Conservation (phyloP, 2,888 invertebrate species). For the Hylaea fasciaria region DNA sequence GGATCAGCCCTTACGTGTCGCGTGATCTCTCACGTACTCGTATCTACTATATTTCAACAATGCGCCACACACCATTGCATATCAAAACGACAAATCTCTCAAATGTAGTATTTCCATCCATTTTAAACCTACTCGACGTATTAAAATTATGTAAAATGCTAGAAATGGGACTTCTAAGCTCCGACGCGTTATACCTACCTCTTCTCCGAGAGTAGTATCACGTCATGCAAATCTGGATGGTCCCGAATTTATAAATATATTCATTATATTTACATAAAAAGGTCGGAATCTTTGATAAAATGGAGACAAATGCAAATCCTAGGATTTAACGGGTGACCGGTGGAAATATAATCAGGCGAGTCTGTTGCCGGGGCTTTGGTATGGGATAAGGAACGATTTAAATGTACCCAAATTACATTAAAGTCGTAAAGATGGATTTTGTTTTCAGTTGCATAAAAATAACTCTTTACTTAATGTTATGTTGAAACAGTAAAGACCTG, state of each 20-base stretch:
- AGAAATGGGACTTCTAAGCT: slow-evolving; percentile 18
- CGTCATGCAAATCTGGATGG: slow-evolving; percentile 33
- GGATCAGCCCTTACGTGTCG: too few relatives aligned
- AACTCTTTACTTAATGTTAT: too few relatives aligned
- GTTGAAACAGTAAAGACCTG: too few relatives aligned
- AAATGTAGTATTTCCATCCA: not conserved
- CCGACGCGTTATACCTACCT: slow-evolving; percentile 20
- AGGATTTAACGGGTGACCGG: slow-evolving; percentile 42
- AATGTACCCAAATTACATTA: not conserved
- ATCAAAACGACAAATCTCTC: too few relatives aligned
- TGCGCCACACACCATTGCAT: too few relatives aligned
- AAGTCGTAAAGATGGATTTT: too few relatives aligned
- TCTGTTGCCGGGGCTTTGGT: slow-evolving; percentile 5
- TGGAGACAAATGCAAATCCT: slow-evolving; percentile 44
- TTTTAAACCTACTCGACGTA: slow-evolving; percentile 1
- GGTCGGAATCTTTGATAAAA: slow-evolving; percentile 43
- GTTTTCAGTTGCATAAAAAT: too few relatives aligned
- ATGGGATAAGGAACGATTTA: not conserved
- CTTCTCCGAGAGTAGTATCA: slow-evolving; percentile 24
- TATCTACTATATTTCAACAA: too few relatives aligned
- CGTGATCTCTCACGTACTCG: too few relatives aligned
- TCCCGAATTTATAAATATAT: slow-evolving; percentile 41
- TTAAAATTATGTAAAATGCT: slow-evolving; percentile 30
- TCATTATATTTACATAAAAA: slow-evolving; percentile 47
- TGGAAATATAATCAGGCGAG: slow-evolving; percentile 29